A percentile compares a stretch with the other conserved stretches of the same genome.
Conservation (phyloP, 2,888 invertebrate genomes). For the Pocota personata region DNA sequence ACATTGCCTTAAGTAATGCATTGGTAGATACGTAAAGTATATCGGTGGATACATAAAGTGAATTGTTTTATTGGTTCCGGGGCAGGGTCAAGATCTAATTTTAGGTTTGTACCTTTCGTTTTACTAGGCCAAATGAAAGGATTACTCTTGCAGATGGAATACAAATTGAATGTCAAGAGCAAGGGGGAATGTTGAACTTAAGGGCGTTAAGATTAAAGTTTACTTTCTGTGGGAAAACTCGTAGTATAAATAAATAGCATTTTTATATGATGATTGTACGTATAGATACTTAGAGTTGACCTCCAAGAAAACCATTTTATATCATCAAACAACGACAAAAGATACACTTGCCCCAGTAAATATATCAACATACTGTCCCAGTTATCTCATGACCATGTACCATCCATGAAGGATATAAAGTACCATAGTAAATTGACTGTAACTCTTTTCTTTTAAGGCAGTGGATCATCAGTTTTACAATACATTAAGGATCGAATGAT, state of each 20-base stretch:
- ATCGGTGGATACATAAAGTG: conserved; percentile 26
- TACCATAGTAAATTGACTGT: background rate
- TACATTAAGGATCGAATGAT: background rate
- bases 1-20: conserved; percentile 26
- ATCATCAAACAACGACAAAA: background rate
- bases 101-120: background rate
- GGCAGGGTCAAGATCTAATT: conserved; percentile 2
- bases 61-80: conserved; percentile 31
- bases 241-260: too few species aligned
- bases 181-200: background rate
- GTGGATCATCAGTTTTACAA: background rate
- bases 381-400: background rate
- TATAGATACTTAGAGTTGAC: too few species aligned
- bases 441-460: background rate
- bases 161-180: background rate
- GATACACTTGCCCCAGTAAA: background rate
- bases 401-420: background rate
- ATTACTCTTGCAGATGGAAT: background rate
- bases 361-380: background rate
- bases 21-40: conserved; percentile 22
- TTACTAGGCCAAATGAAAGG: background rate
- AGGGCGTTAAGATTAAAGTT: too few species aligned
- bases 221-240: too few species aligned
- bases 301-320: too few species aligned
- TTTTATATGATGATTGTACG: too few species aligned